Conservation (phyloP, 64 coral and sea anemone species). For the Montipora efflorescens region DNA sequence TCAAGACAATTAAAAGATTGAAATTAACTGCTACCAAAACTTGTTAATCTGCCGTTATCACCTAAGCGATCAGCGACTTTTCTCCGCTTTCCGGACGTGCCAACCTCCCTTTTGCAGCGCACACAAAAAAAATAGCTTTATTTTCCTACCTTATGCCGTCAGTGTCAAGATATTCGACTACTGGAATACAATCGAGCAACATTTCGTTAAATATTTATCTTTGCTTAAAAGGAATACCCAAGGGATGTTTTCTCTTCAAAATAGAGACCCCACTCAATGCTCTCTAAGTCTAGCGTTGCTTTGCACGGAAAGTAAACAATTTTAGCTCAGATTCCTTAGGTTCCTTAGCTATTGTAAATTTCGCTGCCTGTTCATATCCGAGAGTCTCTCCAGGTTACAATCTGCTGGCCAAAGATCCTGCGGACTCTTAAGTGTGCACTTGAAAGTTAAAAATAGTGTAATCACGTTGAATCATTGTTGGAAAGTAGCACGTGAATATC, state of each 20-base stretch:
- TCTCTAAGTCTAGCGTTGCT: background rate
- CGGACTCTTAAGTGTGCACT: background rate
- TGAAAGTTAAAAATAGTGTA: background rate
- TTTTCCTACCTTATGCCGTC: no score
- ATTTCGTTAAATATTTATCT: no score
- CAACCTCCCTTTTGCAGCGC: background rate
- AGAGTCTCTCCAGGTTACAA: background rate
- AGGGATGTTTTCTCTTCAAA: no score
- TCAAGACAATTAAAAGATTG: slow-evolving; percentile 23
- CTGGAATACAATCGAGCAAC: no score
- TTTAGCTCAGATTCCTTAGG: background rate
- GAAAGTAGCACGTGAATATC: background rate
- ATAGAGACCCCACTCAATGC: no score
- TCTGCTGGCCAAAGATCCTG: background rate
- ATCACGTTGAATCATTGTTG: no score
- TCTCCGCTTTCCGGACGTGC: background rate
- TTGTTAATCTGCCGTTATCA: slow-evolving; percentile 25
- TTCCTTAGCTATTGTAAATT: background rate
- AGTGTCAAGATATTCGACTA: background rate
- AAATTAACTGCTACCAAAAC: background rate
- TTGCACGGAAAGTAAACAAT: background rate
- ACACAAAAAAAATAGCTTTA: background rate
- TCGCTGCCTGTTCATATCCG: background rate
- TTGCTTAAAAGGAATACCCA: no score
- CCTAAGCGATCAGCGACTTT: slow-evolving; percentile 9